Evolutionary conservation across 2,888 invertebrate genomes (phyloP).

Genomic region (Norana najaformis): DNA sequence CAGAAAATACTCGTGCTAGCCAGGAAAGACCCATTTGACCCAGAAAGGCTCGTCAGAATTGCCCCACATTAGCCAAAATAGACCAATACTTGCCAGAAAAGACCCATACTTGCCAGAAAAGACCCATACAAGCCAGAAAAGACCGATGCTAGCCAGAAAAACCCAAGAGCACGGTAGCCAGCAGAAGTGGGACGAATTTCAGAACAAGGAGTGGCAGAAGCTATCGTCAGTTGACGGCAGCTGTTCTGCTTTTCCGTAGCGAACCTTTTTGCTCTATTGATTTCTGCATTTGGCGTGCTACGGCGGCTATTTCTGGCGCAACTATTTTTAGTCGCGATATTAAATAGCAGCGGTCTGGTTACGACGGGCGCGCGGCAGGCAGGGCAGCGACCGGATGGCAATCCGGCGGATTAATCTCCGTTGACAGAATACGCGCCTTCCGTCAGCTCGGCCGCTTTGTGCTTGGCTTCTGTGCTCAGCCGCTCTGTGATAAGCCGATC

Average conservation of each 20-base stretch:
- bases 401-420: not conserved
- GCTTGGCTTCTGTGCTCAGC: not conserved
- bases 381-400: not conserved
- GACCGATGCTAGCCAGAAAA: not conserved
- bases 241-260: not conserved
- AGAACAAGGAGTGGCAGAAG: not conserved
- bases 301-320: not conserved
- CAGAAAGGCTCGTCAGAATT: not conserved
- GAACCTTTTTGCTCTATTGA: not conserved
- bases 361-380: not conserved
- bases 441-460: not conserved
- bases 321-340: not conserved
- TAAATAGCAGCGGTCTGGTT: not conserved
- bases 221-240: not conserved
- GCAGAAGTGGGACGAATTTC: not conserved
- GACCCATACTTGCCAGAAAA: not conserved
- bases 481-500: too few species aligned
- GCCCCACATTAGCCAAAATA: too few species aligned
- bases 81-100: not conserved
- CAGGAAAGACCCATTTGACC: not conserved
- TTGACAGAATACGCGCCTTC: not conserved
- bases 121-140: not conserved
- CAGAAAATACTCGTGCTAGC: not conserved
- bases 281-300: not conserved
- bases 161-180: not conserved